phyloP scores from a whole-genome alignment of 23 tunicate genomes.

The Styela clava region DNA sequence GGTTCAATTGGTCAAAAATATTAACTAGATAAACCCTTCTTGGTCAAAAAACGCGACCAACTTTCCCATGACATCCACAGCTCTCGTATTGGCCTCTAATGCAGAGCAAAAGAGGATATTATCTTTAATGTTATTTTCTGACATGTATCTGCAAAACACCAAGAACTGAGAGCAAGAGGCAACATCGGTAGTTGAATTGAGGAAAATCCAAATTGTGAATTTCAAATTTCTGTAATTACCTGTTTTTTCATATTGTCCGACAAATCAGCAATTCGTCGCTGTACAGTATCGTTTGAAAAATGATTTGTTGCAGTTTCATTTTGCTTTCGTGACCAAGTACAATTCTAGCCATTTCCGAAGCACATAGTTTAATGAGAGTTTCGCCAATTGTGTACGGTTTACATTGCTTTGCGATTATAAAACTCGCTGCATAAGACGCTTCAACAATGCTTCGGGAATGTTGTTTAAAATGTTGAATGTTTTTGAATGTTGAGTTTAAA shows the following conservation, averaged over 20 bases:
- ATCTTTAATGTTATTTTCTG: neutral
- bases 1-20: slow-evolving; percentile 55
- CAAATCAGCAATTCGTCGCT: slow-evolving; percentile 19
- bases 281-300: no score
- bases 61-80: slow-evolving; percentile 29
- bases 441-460: slow-evolving; percentile 6
- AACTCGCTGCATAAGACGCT: slow-evolving; percentile 22
- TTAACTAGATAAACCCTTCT: slow-evolving; percentile 40
- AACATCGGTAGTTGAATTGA: slow-evolving; percentile 9
- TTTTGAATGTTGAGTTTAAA: no score
- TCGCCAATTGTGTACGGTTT: slow-evolving; percentile 53
- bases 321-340: no score
- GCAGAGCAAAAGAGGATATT: slow-evolving; percentile 27
- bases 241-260: slow-evolving; percentile 8
- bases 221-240: slow-evolving; percentile 21
- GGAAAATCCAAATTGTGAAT: neutral
- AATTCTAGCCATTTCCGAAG: no score
- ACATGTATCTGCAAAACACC: slow-evolving; percentile 7
- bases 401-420: slow-evolving; percentile 33
- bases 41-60: neutral
- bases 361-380: slow-evolving; percentile 51
- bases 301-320: slow-evolving; percentile 12
- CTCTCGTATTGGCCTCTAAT: slow-evolving; percentile 21
- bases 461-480: no score
- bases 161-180: slow-evolving; percentile 1